Conservation (phyloP, 2,113 vertebrate species). For the Aegotheles bennettii region DNA sequence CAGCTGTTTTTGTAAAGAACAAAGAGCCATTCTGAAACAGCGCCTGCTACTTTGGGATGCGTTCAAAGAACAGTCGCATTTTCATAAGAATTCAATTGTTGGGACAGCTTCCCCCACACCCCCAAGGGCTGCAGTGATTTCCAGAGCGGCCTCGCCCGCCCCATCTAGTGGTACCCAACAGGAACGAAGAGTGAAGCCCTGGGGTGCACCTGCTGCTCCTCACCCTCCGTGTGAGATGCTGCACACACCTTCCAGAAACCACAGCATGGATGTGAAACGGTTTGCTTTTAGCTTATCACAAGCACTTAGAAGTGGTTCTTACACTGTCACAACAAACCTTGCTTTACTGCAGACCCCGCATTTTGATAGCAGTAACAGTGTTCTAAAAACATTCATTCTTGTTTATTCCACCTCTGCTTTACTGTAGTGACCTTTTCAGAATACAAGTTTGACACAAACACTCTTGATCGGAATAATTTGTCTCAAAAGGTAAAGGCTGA, state of each 20-base stretch:
- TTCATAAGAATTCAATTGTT: rapidly evolving
- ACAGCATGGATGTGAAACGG: neutral
- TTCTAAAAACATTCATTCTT: neutral
- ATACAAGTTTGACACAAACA: rapidly evolving
- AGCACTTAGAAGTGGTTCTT: neutral
- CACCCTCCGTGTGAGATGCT: rapidly evolving
- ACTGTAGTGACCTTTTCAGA: neutral
- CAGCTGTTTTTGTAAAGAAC: neutral
- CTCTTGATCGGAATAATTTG: neutral
- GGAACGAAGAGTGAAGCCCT: rapidly evolving
- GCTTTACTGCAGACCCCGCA: neutral
- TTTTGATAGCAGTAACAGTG: neutral
- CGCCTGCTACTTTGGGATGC: neutral
- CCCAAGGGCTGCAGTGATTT: neutral
- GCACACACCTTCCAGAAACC: neutral
- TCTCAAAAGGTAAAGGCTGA: neutral
- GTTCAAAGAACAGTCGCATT: neutral
- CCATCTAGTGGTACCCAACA: neutral
- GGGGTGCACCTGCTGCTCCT: neutral
- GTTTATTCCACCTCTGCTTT: neutral
- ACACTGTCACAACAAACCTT: neutral
- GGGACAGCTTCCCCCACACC: neutral
- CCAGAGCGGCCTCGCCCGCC: too few relatives aligned
- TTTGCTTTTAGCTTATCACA: neutral
- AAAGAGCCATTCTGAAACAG: neutral